These are phyloP conservation scores for Luehdorfia chinensis DNA, from an alignment of 1,140 invertebrate species.

Conservation along the genomic window DNA sequence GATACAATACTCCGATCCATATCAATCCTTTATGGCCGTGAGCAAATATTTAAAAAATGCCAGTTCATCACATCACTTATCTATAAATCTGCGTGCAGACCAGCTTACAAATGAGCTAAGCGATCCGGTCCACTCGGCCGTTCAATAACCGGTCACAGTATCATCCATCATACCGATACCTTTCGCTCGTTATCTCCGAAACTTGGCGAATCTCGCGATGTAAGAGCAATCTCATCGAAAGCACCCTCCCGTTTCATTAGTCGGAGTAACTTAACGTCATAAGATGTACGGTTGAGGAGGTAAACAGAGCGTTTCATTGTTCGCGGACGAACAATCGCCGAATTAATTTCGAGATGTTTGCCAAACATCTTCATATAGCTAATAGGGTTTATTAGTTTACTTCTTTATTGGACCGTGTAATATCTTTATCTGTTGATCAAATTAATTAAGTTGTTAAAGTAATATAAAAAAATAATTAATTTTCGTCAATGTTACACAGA, in stretches of 20 bases:
- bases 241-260: conserved; percentile 43
- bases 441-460: too few relatives aligned
- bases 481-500: too few relatives aligned
- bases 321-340: conserved; percentile 27
- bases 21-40: too few relatives aligned
- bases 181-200: conserved; percentile 28
- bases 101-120: conserved; percentile 21
- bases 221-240: conserved; percentile 31
- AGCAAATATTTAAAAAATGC: too few relatives aligned
- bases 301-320: conserved; percentile 37
- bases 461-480: too few relatives aligned
- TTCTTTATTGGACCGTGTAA: conserved; percentile 1
- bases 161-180: conserved; percentile 39
- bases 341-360: conserved; percentile 39
- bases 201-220: conserved; percentile 34
- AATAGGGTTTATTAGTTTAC: conserved; percentile 24
- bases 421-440: neutral
- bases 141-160: conserved; percentile 19
- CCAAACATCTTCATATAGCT: conserved; percentile 26
- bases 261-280: conserved; percentile 28
- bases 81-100: conserved; percentile 12
- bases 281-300: conserved; percentile 21
- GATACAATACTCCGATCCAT: too few relatives aligned
- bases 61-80: conserved; percentile 23
- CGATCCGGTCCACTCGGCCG: conserved; percentile 13